Percentiles rank a stretch among this genome's conserved stretches.
phyloP scores from a whole-genome alignment of 2,113 vertebrate species.

The Petroica traversi region DNA sequence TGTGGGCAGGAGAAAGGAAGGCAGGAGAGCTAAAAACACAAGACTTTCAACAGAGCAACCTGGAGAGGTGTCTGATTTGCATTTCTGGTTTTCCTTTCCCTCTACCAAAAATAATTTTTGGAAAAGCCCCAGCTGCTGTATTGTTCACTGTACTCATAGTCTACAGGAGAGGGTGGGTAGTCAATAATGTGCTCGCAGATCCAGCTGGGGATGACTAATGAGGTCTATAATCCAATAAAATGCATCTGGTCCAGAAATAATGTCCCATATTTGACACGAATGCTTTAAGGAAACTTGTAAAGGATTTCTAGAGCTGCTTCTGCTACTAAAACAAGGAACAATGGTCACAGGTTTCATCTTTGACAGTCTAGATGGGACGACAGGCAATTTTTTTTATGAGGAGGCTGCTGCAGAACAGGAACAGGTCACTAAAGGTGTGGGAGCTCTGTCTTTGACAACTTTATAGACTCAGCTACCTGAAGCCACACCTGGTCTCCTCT shows the following conservation, averaged over 20 bases:
- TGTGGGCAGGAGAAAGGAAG: neutral
- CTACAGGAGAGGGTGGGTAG: neutral
- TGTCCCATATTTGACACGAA: neutral
- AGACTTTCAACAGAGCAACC: neutral
- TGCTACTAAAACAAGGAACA: neutral
- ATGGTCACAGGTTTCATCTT: neutral
- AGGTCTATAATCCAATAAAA: neutral
- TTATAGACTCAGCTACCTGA: neutral
- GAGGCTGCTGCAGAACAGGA: neutral
- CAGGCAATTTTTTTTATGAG: neutral
- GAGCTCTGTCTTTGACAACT: neutral
- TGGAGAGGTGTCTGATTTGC: neutral
- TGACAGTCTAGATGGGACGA: neutral
- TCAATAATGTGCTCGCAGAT: neutral
- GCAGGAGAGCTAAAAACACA: neutral
- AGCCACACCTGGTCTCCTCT: neutral
- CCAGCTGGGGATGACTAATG: neutral
- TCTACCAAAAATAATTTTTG: neutral
- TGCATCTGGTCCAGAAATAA: neutral
- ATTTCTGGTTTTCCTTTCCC: neutral
- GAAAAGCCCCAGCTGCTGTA: neutral
- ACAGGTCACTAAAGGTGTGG: neutral
- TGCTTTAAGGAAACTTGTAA: neutral
- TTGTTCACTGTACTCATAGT: too few species aligned
- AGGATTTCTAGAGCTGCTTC: neutral